Base-by-base conservation (phyloP, 2,888 invertebrate genomes). In the Aphodius granarius region DNA sequence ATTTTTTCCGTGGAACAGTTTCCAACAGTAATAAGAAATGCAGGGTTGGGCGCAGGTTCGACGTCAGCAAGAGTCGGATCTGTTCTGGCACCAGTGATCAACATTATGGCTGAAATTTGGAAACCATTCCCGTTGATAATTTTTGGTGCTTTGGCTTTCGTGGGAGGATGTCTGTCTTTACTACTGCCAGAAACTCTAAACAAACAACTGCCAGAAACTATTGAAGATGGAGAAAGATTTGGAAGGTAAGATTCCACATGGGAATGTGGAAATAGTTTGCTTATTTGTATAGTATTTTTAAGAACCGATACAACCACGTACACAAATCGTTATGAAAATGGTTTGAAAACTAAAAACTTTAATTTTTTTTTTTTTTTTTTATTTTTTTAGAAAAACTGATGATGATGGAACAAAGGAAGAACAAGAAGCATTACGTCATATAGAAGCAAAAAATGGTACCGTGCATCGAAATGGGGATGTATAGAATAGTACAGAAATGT, bases 1-100 rank as follows among this genome's bases (percentile, higher is more conserved):
- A 90, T 94, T 71, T 92, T 93, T 83, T 92, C 93, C 0, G 92
- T 93, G 0, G 94, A 94, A 86, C 93, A 93, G 83, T 94, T 93
- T 82, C 94, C 94, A 16, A 94, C 94, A 5, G 92, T 93, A 16
- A 91, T 94, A 65, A 86, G 92, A 78, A 92, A 91, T 81, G 91
- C 91, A 63, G 91, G 91, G 22, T 85, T 92, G 65, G 92, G 92
- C 9, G 90, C 91, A 6, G 89, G 91, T 72, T 92, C 92, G 2
- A 91, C 91, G 76, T 90, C 89, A 79, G 92, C 92, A 6, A 86
- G 92, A 77, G 85, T 92, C 66, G 92, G 92, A 15, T 91, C 92
- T 63, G 90, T 92, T 65, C 85, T 91, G 20, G 91, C 91, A 3
- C 91, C 91, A 9, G 89, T 90, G 78, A 88, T 91, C 73, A 91